Percentiles rank a stretch among this genome's conserved stretches.
Evolutionary conservation across 64 coral and sea anemone species (phyloP).

Genomic region (Porites lutea): DNA sequence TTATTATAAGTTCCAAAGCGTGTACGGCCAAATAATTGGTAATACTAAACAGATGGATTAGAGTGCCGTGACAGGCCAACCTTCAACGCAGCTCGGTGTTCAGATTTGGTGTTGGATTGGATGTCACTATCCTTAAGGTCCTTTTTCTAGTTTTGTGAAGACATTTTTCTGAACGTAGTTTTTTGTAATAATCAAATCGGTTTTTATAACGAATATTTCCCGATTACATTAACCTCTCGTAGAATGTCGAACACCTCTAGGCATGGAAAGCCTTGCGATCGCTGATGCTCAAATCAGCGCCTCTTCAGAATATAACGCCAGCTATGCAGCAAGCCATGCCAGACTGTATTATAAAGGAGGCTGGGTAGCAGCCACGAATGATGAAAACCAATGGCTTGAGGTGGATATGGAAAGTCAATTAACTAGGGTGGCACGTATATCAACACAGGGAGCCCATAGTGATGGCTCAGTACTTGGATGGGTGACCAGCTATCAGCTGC

Average conservation of each 20-base stretch:
- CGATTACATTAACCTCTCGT: too few relatives aligned
- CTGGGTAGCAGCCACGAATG: neutral
- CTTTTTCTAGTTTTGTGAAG: too few relatives aligned
- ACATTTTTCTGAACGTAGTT: too few relatives aligned
- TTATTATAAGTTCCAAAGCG: too few relatives aligned
- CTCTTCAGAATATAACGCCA: neutral
- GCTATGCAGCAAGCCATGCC: neutral
- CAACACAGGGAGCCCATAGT: slow-evolving; percentile 13
- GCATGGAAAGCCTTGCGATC: neutral
- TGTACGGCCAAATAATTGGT: too few relatives aligned
- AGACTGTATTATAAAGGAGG: neutral
- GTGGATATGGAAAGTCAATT: neutral
- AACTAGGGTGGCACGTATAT: neutral
- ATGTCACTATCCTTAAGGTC: too few relatives aligned
- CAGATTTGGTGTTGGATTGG: too few relatives aligned
- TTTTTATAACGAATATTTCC: neutral
- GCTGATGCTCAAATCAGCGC: slow-evolving; percentile 3
- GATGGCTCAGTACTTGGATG: neutral
- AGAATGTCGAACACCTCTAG: neutral
- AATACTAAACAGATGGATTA: too few relatives aligned
- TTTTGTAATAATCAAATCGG: too few relatives aligned
- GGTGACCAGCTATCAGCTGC: neutral
- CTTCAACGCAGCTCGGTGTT: too few relatives aligned
- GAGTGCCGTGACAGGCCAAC: too few relatives aligned
- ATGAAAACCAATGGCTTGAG: neutral